Evolutionary conservation across 2,113 vertebrate species (phyloP).

Genomic region (Rhinoderma darwinii): DNA sequence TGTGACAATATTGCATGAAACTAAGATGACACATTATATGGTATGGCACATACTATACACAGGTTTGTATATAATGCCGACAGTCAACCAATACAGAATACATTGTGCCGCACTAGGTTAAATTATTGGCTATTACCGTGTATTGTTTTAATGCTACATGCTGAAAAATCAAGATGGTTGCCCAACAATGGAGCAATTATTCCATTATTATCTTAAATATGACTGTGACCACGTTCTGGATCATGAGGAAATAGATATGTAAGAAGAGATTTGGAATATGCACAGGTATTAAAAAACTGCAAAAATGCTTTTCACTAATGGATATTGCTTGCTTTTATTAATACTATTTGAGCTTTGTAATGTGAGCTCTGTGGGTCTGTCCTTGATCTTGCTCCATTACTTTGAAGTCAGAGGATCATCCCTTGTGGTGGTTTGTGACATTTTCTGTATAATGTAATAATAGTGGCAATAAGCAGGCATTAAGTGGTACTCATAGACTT

Average conservation of each 20-base stretch:
- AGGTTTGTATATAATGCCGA: too few species aligned
- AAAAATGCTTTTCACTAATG: neutral
- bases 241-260: neutral
- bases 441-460: conserved; percentile 3
- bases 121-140: neutral
- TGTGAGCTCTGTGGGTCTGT: neutral
- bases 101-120: neutral
- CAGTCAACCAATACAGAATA: neutral
- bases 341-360: neutral
- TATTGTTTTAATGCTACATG: neutral
- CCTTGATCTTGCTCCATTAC: neutral
- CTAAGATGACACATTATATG: too few species aligned
- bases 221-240: neutral
- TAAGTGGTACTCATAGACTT: conserved; percentile 11
- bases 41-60: too few species aligned
- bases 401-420: conserved; percentile 6
- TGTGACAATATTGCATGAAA: too few species aligned
- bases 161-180: neutral
- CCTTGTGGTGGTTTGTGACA: conserved; percentile 8
- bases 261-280: neutral
- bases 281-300: neutral
- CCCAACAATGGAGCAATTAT: neutral
- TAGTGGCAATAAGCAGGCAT: conserved; percentile 7
- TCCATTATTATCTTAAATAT: neutral
- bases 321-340: neutral